Evolutionary conservation across 2,113 vertebrate genomes (phyloP), one percentile per base, ranked within the genome.

Genomic region (Platichthys stellatus): DNA sequence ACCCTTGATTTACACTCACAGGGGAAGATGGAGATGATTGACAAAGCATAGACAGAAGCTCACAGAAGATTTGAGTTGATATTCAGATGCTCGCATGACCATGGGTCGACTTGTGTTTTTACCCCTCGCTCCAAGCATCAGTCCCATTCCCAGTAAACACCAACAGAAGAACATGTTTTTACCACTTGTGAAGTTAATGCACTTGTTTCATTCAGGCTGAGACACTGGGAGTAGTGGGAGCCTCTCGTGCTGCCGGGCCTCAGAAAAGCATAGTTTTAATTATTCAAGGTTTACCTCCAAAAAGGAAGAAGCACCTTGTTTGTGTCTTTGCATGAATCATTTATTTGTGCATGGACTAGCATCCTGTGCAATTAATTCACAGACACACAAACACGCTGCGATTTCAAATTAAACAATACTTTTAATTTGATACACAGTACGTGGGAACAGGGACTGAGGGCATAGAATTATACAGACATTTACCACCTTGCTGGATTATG

Each of bases 211-310:
- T 47, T 69, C 45, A 54, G 15, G 47, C 53, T 58, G 47, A 69
- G 13, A 69, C 43, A 58, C n/a, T 59, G 18, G 18, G 31, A 38
- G 21, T 51, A 24, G 31, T 11, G 20, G 54, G 11, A 26, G 59
- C 11, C 62, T 65, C 15, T 63, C 20, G 0, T 65, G 56, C 31
- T 63, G 0, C 61, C 11, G 51, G 62, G 17, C 15, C 24, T 9
- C 31, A 65, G 67, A 67, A 80, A 63, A 73, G 24, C 67, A 61
- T 65, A n/a, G 3, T 56, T 87, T 31, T 21, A 70, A 84, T 84
- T 69, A 82, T 86, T 82, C 8, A 85, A 62, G 63, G 67, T 66
- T 76, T 53, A 20, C 24, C 15, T 71, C 15, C 43, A 57, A 65
- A 63, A 23, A 28, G 5, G 17, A 9, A 58, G 62, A 58, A 45